phyloP scores from a whole-genome alignment of 2,888 invertebrate species.

The Pasiphila rectangulata region DNA sequence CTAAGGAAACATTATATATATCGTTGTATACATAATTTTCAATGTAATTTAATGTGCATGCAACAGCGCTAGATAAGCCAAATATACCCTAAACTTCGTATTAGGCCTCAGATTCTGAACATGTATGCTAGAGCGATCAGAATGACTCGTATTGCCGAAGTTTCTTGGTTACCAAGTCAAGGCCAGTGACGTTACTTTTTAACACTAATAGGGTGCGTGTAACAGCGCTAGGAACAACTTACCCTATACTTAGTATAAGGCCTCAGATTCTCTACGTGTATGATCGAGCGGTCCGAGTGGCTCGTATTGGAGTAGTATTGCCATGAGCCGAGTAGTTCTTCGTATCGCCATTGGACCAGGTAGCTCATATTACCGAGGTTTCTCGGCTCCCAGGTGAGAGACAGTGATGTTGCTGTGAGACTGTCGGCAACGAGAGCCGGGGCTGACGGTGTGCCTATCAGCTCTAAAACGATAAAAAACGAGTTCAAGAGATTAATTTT shows the following conservation, averaged over 20 bases:
- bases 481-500: not conserved
- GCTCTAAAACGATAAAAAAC: conserved; percentile 53
- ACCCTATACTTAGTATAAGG: conserved; percentile 96
- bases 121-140: conserved; percentile 83
- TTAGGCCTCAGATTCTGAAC: conserved; percentile 92
- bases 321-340: conserved; percentile 87
- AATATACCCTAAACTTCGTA: conserved; percentile 91
- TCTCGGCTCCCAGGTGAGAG: conserved; percentile 88
- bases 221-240: conserved; percentile 51
- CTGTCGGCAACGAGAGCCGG: conserved; percentile 90
- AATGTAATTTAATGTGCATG: too few relatives aligned
- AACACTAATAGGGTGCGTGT: too few relatives aligned
- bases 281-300: conserved; percentile 84
- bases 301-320: conserved; percentile 89
- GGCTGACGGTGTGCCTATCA: conserved; percentile 85
- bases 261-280: conserved; percentile 87
- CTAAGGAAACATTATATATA: too few relatives aligned
- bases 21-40: too few relatives aligned
- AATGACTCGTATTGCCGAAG: conserved; percentile 83
- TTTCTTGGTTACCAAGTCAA: conserved; percentile 87
- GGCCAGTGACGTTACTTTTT: conserved; percentile 89
- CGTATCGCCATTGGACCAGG: conserved; percentile 88
- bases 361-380: conserved; percentile 79
- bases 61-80: too few relatives aligned
- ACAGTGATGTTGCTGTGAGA: conserved; percentile 87